Conservation (phyloP, 2,888 invertebrate species). For the Himalopsyche kuldschensis region DNA sequence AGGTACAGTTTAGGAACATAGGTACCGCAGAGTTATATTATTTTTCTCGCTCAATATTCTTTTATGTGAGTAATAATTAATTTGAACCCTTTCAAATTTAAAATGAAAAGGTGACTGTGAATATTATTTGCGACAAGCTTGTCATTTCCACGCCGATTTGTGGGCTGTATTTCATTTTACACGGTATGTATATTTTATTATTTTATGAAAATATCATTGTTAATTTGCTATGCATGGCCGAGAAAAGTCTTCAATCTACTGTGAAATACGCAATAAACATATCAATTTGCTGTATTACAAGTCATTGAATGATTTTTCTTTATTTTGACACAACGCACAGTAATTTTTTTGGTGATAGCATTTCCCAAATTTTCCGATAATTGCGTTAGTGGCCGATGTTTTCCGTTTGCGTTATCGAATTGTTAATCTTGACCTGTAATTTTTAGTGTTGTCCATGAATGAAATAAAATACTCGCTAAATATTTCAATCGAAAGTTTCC, state of each 20-base stretch:
- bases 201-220: not conserved
- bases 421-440: not conserved
- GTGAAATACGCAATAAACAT: not conserved
- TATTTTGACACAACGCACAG: not conserved
- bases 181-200: not conserved
- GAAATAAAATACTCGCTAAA: not conserved
- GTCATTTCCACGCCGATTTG: not conserved
- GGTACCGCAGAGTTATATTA: not conserved
- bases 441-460: not conserved
- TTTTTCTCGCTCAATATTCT: not conserved
- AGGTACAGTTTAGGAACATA: not conserved
- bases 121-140: not conserved
- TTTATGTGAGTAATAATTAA: not conserved
- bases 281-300: not conserved
- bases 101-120: conserved; percentile 1
- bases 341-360: not conserved
- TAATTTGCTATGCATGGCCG: not conserved
- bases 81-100: not conserved
- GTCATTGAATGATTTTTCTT: not conserved
- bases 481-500: not conserved
- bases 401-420: not conserved
- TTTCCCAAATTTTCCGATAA: not conserved
- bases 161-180: not conserved
- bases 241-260: not conserved
- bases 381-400: not conserved